Base-by-base conservation (phyloP, 2,797 vertebrate genomes). In the Cuniculus paca region DNA sequence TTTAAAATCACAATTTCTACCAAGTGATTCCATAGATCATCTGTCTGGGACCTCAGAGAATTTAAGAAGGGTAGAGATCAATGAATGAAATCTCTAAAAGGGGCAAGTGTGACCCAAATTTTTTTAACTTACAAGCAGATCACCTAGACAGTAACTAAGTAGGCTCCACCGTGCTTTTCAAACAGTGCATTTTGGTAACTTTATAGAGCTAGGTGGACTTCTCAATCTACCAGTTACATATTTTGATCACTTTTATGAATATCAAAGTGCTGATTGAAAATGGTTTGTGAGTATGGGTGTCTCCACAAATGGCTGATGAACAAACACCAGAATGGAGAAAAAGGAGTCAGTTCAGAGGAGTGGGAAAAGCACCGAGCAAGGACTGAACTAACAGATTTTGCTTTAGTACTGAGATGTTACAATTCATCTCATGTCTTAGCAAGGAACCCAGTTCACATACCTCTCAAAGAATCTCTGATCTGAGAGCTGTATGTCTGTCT, bases 111-210 rank as follows among this genome's bases (percentile, higher is more conserved):
- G 60, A 88, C 22, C 14, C 36, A 91, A n/a, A 61, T 31, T 74
- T 94, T n/a, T 86, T 86, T 84, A 34, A 45, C 22, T 48, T 60
- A 61, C 81, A 70, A 81, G 26, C 3, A 79, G 52, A 45, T 89
- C n/a, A 65, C 24, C 31, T 87, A 39, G n/a, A 24, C 5, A 78
- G 24, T 14, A 65, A 42, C n/a, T 86, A 74, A 86, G 16, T 36
- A 74, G 39, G 83, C 39, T 85, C 16, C 2, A 20, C 2, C 20
- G 6, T 80, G 20, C 11, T 75, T 96, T 95, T 87, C 34, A 75
- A 88, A 65, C 17, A 58, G 10, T 79, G 11, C 20, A 95, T 94
- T 95, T 48, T 78, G 48, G 39, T 91, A 74, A 42, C 58, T 86
- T 80, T 12, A 2, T 9, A 78, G 39, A 95, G 9, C 6, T 50